phyloP scores from a whole-genome alignment of 92 coral and sea anemone species.

The Parazoanthus darwini region DNA sequence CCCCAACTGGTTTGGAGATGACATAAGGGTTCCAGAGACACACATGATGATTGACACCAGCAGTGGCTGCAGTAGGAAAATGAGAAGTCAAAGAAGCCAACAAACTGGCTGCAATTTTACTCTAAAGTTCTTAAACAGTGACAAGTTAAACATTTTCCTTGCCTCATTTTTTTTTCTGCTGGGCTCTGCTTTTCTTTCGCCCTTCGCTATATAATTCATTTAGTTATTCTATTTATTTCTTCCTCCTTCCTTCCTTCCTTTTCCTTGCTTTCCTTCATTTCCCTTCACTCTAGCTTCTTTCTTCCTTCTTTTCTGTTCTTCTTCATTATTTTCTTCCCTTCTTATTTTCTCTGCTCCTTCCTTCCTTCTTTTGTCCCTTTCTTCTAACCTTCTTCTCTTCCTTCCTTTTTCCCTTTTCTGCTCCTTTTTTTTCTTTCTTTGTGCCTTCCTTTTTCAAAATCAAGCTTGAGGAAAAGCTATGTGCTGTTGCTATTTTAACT shows the following conservation, averaged over 20 bases:
- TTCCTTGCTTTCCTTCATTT: no score
- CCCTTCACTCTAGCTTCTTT: no score
- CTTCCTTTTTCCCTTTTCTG: no score
- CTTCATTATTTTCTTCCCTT: no score
- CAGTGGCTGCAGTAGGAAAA: conserved; percentile 76
- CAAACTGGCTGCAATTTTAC: background rate
- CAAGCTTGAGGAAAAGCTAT: no score
- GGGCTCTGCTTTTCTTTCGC: background rate
- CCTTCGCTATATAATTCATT: background rate
- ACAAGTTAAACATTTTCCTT: background rate
- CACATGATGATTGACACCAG: conserved; percentile 98
- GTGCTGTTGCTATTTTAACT: no score
- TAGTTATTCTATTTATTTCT: background rate
- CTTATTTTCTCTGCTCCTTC: no score
- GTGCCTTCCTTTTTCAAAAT: no score
- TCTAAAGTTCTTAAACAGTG: background rate
- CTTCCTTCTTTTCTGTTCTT: no score
- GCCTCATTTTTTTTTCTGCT: background rate
- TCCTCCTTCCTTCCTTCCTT: background rate
- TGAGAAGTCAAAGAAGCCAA: background rate
- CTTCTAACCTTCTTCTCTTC: no score
- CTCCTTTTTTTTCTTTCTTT: no score
- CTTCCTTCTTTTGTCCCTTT: no score
- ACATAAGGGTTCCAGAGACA: conserved; percentile 98
- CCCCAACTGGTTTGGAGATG: conserved; percentile 97